Evolutionary conservation across 1,140 invertebrate genomes (phyloP), one percentile per base, ranked within the genome.

Genomic region (Drosophila ficusphila): DNA sequence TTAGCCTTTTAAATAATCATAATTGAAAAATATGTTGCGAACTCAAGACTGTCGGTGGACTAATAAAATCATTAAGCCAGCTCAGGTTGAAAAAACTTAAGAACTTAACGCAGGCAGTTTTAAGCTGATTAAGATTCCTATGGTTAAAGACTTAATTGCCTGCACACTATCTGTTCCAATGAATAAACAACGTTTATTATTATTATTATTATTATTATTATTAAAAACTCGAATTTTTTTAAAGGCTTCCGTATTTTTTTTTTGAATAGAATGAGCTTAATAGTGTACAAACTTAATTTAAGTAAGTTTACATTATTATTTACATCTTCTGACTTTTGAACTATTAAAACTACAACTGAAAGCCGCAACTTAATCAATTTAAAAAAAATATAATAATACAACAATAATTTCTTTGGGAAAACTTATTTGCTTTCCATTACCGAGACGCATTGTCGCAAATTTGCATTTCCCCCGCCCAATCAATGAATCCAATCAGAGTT

Each of bases 401-500:
- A 25, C 9, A 2, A 2, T 16, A 6, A 34, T 7, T 34, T 58
- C 23, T 21, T 14, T 7, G 9, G 4, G 4, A 9, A 25, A 19
- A 31, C 29, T 9, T 12, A 19, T 46, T 46, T 49, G 27, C 27
- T 8, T 18, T 12, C n/a, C 27, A 33, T 21, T 33, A 0, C 19
- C 16, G 11, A 36, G 9, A 69, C 31, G 31, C 48, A 69, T 12
- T 46, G 65, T 69, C 18, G 25, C 33, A 46, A 25, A 46, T 56
- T 54, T 69, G 14, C 64, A 56, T 56, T 38, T 49, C 27, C 25
- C 39, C 39, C 23, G 7, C 9, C 31, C 48, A 69, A 69, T 69
- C 65, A 69, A 69, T 54, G 48, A 36, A 11, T 36, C 27, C 41
- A 69, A 69, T 69, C 65, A 69, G 64, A 70, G 33, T 19, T 69